Evolutionary conservation across 2,888 invertebrate species (phyloP), one percentile per base, ranked within the genome.

Genomic region (Synanthedon tipuliformis): DNA sequence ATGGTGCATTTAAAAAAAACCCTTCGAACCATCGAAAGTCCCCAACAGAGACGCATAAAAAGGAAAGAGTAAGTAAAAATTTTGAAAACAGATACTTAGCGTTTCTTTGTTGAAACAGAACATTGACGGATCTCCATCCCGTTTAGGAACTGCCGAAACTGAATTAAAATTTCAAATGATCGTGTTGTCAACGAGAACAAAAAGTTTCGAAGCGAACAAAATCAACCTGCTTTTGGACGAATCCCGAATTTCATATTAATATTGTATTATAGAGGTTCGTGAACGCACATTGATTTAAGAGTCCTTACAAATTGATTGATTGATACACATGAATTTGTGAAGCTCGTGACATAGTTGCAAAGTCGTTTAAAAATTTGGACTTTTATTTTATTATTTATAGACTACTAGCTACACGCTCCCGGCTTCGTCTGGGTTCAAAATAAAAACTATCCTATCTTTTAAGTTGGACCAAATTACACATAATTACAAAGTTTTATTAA

Each of bases 111-210:
- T 56, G 55, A 58, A 59, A 61, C 59, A 65, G 66, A 78, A 79
- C 81, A 73, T 80, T 82, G 83, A 83, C 76, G 81, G 73, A 83
- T 86, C 71, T 71, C 73, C 71, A 63, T 64, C 78, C 78, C 72
- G 75, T 78, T 81, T 78, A 75, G 75, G 76, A 73, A 71, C 73
- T 72, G 66, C 68, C 78, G 73, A 79, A 80, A 71, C 66, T 75
- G 68, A 75, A 81, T 85, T 81, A 80, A 75, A 83, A 81, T 85
- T 86, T 81, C 76, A 83, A 83, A 84, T 83, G 71, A 65, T 69
- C 56, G 51, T 79, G 79, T 77, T 71, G 79, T 75, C 76, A 78
- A 75, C 75, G 60, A 59, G 62, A 58, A 56, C 57, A 65, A 68
- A 71, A 75, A 76, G 72, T 60, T 61, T 11, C 23, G 49, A 16